Percentiles rank a stretch among this genome's conserved stretches.
phyloP scores from a whole-genome alignment of 2,888 invertebrate genomes.

The Odontomyia ornata region DNA sequence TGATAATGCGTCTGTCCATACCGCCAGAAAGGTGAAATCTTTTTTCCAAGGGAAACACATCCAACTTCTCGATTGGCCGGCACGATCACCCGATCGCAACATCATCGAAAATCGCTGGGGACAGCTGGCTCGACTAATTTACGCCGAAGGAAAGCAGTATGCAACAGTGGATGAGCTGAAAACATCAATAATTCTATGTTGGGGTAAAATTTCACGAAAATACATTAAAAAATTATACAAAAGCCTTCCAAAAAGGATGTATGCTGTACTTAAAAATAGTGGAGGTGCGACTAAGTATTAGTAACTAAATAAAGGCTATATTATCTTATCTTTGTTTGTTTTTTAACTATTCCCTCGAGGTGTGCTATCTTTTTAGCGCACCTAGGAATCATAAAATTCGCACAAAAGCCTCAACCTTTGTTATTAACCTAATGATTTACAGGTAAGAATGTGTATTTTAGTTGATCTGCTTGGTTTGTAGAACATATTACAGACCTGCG shows the following conservation, averaged over 20 bases:
- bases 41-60: background rate
- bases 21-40: conserved; percentile 19
- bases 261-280: background rate
- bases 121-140: background rate
- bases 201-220: background rate
- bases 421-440: background rate
- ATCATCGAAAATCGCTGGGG: background rate
- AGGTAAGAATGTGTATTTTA: background rate
- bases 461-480: background rate
- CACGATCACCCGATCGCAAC: conserved; percentile 1
- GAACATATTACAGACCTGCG: background rate
- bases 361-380: conserved; percentile 1
- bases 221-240: conserved; percentile 5
- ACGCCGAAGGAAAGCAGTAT: conserved; percentile 10
- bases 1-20: background rate
- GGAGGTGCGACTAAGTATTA: background rate
- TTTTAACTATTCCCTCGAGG: conserved; percentile 1
- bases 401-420: background rate
- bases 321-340: conserved; percentile 3
- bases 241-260: conserved; percentile 1
- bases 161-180: conserved; percentile 14
- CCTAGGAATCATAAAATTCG: background rate
- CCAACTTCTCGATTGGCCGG: conserved; percentile 20
- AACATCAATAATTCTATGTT: background rate
- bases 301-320: background rate